Conservation (phyloP, 2,797 vertebrate genomes). For the Rhincodon typus region DNA sequence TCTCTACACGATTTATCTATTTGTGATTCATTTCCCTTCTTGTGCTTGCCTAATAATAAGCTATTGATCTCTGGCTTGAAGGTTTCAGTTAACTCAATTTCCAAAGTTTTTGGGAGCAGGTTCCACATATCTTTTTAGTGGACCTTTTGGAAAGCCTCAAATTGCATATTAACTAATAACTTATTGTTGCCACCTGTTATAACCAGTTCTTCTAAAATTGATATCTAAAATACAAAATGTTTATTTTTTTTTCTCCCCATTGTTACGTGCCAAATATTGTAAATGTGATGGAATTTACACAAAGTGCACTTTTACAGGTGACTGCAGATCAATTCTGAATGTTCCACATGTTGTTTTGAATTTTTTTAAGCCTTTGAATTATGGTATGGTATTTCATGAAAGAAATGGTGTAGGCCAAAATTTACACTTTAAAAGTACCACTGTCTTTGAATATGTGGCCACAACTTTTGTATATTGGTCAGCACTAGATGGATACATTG, state of each 20-base stretch:
- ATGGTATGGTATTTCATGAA: neutral
- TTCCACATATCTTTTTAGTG: neutral
- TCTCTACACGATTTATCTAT: neutral
- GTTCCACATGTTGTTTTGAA: neutral
- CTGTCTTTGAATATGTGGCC: no score
- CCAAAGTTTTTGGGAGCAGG: neutral
- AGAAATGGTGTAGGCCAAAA: neutral
- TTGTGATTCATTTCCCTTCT: neutral
- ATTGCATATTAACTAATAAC: neutral
- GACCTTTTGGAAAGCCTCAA: neutral
- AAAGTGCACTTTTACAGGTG: neutral
- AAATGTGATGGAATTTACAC: neutral
- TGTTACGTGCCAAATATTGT: neutral
- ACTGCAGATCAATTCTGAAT: neutral
- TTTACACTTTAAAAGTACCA: neutral
- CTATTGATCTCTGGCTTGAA: neutral
- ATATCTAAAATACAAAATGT: neutral
- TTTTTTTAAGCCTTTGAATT: neutral
- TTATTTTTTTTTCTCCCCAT: neutral
- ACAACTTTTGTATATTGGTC: neutral
- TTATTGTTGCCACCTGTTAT: neutral
- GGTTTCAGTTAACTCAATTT: neutral
- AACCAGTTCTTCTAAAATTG: neutral
- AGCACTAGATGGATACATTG: neutral
- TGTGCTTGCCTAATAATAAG: neutral